Conservation (phyloP, 2,113 vertebrate genomes). For the Phalacrocorax aristotelis region DNA sequence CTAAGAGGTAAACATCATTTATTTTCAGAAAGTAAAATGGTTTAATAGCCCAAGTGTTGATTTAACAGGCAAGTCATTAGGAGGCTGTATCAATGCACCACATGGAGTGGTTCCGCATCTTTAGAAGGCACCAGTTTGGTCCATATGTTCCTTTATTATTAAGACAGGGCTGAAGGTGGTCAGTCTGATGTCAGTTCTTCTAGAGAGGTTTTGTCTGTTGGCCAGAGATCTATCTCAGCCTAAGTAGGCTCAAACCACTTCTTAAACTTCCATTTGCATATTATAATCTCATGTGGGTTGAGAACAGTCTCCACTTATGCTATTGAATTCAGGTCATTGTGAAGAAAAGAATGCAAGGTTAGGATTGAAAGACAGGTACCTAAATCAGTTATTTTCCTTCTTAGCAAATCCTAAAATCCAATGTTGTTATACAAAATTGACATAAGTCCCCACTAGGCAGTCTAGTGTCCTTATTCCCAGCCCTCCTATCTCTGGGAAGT, state of each 20-base stretch:
- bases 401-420: background rate
- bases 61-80: background rate
- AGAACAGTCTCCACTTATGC: background rate
- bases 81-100: too few relatives aligned
- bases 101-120: background rate
- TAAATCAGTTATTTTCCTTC: background rate
- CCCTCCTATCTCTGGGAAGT: background rate
- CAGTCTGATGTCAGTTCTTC: background rate
- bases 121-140: background rate
- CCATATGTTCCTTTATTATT: background rate
- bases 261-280: background rate
- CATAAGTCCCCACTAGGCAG: accelerated
- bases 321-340: background rate
- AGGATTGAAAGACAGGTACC: background rate
- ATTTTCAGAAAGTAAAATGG: background rate
- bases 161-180: background rate
- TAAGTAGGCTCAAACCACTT: background rate
- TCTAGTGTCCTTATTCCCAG: background rate
- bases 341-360: background rate
- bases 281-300: background rate
- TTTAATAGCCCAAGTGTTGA: background rate
- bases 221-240: background rate
- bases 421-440: background rate
- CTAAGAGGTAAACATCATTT: background rate
- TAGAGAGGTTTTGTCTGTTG: background rate